Base-by-base conservation (phyloP, 92 coral and sea anemone genomes). In the Parazoanthus swiftii region DNA sequence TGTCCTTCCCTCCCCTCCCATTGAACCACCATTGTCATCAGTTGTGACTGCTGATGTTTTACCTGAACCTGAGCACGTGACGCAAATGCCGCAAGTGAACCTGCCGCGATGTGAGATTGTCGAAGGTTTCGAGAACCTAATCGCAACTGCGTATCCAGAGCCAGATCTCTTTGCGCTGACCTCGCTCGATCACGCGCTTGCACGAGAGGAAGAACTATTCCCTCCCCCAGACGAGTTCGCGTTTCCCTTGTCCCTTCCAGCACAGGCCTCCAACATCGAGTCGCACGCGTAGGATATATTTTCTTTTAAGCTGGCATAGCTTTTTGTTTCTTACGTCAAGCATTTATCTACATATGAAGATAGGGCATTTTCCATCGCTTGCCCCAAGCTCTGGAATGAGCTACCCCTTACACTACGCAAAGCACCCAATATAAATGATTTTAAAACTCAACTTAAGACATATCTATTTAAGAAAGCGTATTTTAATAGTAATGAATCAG, bases 221-320 rank as follows among this genome's bases (percentile, higher is more conserved):
- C 74, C 85, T 81, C 85, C 85, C 3, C 85, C 85, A 0, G 73
- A 81, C 33, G 74, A 58, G 48, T 81, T 81, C 68, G 85, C 85
- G 71, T 18, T 58, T 81, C 73, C 74, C 2, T 2, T 37, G 15
- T 54, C 18, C 33, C 26, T 5, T 33, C 42, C 43, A 16, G 46
- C 14, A 54, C 73, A 63, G 37, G 72, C 43, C 46, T 81, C 51
- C 18, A 81, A 81, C 72, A 58, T 81, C 21, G 85, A 81, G 48
- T 81, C 85, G 23, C 35, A 58, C 20, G 85, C 85, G 71, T 81
- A 81, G 85, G 39, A 20, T 37, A 23, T 15, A 6, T 73, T 77
- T 44, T 77, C 38, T 51, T 48, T n/a, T 9, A 7, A 20, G 8
- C 21, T 8, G 70, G 26, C 25, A 63, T 26, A 63, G 26, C 26